phyloP scores from a whole-genome alignment of 2,888 invertebrate genomes.

The Lithophane socia region DNA sequence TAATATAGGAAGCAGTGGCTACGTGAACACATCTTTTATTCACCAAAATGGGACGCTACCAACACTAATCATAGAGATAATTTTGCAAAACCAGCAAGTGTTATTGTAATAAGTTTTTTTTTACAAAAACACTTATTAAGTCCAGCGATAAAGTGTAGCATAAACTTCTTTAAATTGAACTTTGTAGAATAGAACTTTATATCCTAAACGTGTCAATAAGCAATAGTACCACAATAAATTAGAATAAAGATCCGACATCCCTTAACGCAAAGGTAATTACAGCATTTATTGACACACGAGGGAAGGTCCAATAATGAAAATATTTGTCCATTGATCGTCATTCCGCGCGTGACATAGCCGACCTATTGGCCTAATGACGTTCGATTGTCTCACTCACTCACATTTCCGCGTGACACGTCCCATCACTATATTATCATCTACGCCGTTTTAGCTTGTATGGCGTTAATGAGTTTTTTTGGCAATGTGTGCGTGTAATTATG shows the following conservation, averaged over 20 bases:
- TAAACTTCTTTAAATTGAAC: neutral
- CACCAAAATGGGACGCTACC: neutral
- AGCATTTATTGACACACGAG: constrained; percentile 58
- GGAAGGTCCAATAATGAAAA: constrained; percentile 74
- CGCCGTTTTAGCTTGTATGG: constrained; percentile 55
- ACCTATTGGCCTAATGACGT: constrained; percentile 74
- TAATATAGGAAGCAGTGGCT: neutral
- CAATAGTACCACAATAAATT: constrained; percentile 32
- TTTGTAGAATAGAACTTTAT: neutral
- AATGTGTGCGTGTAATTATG: constrained; percentile 41
- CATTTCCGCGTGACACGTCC: constrained; percentile 66
- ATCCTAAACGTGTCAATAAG: neutral
- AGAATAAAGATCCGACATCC: constrained; percentile 45
- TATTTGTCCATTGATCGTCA: constrained; percentile 73
- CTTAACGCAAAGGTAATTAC: constrained; percentile 59
- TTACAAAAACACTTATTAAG: neutral
- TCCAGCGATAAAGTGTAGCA: neutral
- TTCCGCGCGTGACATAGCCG: constrained; percentile 72
- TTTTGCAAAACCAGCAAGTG: neutral
- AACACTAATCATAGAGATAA: neutral
- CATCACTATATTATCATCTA: constrained; percentile 59
- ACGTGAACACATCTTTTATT: neutral
- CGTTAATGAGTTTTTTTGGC: constrained; percentile 64
- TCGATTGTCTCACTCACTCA: constrained; percentile 70
- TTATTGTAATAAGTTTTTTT: neutral